Evolutionary conservation across 2,797 vertebrate genomes (phyloP).

Genomic region (Syndactyla subalaris): DNA sequence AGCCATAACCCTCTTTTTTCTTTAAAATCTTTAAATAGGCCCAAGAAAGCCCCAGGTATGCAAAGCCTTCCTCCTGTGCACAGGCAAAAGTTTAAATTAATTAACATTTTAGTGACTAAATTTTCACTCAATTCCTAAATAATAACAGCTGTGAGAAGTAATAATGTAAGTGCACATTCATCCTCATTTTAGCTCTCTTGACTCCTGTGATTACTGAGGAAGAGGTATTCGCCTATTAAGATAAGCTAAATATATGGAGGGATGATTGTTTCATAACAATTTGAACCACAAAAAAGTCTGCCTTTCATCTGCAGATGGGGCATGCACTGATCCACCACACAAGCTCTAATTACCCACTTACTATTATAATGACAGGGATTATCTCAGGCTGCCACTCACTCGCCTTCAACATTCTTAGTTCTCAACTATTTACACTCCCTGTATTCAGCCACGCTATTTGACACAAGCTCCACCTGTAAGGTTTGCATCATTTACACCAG

Average conservation of each 20-base stretch:
- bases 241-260: not conserved
- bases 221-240: slow-evolving; percentile 1
- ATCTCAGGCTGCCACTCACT: slow-evolving; percentile 20
- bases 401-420: not conserved
- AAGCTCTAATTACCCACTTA: slow-evolving; percentile 16
- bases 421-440: not conserved
- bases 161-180: not conserved
- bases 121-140: not conserved
- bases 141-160: not conserved
- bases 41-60: not conserved
- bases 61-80: not conserved
- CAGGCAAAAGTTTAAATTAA: not conserved
- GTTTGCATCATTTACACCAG: not conserved
- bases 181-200: not conserved
- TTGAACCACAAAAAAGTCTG: not conserved
- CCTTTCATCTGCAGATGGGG: not conserved
- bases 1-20: not conserved
- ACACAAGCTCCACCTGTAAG: not conserved
- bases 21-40: not conserved
- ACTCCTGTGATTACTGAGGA: not conserved
- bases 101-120: not conserved
- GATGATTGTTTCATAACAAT: slow-evolving; percentile 2
- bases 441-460: not conserved
- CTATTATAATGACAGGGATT: not conserved
- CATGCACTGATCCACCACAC: not conserved